phyloP scores from a whole-genome alignment of 2,888 invertebrate genomes.

The Protonemura montana region DNA sequence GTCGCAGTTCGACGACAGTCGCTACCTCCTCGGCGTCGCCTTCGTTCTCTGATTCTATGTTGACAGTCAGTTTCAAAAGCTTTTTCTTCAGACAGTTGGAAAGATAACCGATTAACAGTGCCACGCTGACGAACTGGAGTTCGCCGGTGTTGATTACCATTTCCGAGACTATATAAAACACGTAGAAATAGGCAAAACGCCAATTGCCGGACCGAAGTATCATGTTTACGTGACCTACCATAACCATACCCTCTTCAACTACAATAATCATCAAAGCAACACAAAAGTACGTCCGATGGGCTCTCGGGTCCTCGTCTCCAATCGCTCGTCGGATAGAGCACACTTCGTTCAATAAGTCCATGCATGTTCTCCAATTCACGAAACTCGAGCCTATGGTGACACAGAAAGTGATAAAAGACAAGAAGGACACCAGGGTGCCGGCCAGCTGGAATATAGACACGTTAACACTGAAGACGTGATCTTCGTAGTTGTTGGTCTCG shows the following conservation, averaged over 20 bases:
- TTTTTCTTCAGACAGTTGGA: neutral
- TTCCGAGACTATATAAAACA: neutral
- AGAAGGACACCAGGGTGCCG: neutral
- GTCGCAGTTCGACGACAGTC: neutral
- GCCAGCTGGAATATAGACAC: neutral
- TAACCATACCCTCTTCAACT: neutral
- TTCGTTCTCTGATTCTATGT: neutral
- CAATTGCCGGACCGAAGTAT: neutral
- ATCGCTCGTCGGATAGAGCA: neutral
- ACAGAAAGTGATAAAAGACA: neutral
- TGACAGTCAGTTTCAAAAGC: neutral
- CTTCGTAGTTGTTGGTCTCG: neutral
- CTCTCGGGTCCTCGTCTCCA: neutral
- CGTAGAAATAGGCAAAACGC: neutral
- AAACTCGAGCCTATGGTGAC: neutral
- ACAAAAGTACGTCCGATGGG: neutral
- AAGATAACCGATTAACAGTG: neutral
- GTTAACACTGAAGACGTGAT: neutral
- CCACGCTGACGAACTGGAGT: neutral
- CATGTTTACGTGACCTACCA: neutral
- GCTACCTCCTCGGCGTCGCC: neutral
- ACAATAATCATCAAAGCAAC: neutral
- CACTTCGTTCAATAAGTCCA: neutral
- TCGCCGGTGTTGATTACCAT: neutral
- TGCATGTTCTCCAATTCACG: neutral